These are phyloP conservation scores for Pardosa pseudoannulata DNA, from an alignment of 2,888 invertebrate species.

Conservation along the genomic window DNA sequence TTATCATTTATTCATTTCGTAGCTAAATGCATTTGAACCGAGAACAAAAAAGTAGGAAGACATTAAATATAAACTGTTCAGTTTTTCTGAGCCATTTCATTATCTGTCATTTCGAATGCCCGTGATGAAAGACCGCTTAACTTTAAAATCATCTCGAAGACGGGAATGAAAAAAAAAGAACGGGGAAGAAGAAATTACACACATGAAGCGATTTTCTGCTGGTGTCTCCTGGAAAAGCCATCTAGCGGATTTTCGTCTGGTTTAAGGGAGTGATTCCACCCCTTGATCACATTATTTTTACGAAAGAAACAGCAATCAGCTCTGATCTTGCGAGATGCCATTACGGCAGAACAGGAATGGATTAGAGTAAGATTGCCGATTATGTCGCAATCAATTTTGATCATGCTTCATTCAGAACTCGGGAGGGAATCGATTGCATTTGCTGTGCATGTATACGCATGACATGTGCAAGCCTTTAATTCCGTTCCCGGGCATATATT, in stretches of 20 bases:
- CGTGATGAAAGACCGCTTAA: background rate
- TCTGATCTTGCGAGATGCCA: background rate
- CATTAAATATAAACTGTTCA: slow-evolving; percentile 1
- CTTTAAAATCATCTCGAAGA: background rate
- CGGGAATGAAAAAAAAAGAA: background rate
- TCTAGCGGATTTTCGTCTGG: background rate
- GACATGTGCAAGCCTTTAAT: too few species aligned
- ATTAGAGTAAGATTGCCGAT: background rate
- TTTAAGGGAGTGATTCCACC: background rate
- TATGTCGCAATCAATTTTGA: background rate
- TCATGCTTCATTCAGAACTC: too few species aligned
- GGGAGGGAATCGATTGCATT: too few species aligned
- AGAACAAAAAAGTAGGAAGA: background rate
- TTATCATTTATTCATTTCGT: background rate
- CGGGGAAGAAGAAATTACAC: background rate
- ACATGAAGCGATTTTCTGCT: too few species aligned
- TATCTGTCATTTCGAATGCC: background rate
- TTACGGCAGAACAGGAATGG: background rate
- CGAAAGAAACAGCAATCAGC: background rate
- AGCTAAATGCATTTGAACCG: background rate
- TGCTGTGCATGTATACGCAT: too few species aligned
- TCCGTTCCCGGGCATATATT: too few species aligned
- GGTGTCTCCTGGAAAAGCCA: background rate
- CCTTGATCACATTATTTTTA: background rate
- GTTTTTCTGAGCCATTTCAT: background rate